Base-by-base conservation (phyloP, 1,140 invertebrate species). In the Pentalonia nigronervosa region DNA sequence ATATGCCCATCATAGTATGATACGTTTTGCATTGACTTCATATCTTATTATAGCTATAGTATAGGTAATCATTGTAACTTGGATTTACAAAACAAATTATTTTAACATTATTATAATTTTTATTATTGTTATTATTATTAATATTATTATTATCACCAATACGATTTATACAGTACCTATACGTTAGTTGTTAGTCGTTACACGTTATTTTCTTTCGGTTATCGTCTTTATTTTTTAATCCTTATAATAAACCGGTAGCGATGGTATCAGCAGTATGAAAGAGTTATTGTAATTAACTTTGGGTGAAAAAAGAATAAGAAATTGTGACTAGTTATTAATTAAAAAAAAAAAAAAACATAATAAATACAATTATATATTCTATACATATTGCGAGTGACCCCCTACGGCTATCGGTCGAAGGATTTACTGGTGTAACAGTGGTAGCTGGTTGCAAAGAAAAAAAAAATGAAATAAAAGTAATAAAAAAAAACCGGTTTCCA, bases 381-480 rank as follows among this genome's bases (percentile, higher is more conserved):
- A 25, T 48, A 83, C 34, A 36, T 34, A 81, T 17, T n/a, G n/a
- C 2, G 45, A 81, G 30, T 92, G 90, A 50, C 67, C 67, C 90
- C 90, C 90, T 91, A 21, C 36, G 90, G 90, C 67, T 36, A 92
- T 92, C 90, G n/a, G 90, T 47, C 47, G 67, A 92, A 83, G 47
- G 90, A 92, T 83, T 92, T 92, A 92, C 67, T 83, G 60, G 90
- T 92, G 90, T 92, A 92, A 92, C 67, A 92, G 90, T 50, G 67
- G 90, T 92, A 92, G 90, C 90, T 83, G 90, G 67, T 83, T 34
- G 76, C 67, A 25, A 41, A 83, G 90, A 92, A 92, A 92, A 81
- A 90, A 90, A 67, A 30, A 81, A 81, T 48, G 81, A 76, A 81
- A 76, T 76, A 91, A 91, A 81, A 91, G 45, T 67, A 76, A 91